Evolutionary conservation across 2,113 vertebrate genomes (phyloP).

Genomic region (Sceloporus tristichus): DNA sequence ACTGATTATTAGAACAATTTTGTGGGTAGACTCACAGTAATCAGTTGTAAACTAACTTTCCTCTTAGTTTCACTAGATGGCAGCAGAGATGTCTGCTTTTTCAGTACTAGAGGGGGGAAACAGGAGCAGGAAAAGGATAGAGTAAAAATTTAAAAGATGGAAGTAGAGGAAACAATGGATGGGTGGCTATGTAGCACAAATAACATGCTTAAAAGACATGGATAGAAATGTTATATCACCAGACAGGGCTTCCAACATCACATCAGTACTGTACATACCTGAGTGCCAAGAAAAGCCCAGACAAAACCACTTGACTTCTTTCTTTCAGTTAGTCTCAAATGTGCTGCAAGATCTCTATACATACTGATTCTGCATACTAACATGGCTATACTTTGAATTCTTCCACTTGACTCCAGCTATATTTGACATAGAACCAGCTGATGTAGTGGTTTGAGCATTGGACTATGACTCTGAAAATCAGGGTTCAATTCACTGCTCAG

Average conservation of each 20-base stretch:
- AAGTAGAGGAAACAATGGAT: not conserved
- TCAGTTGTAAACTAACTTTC: not conserved
- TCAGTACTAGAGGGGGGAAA: not conserved
- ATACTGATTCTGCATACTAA: too few species aligned
- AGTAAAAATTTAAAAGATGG: not conserved
- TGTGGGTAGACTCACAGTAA: not conserved
- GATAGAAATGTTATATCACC: not conserved
- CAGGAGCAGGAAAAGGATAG: not conserved
- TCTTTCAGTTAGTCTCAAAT: too few species aligned
- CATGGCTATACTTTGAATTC: too few species aligned
- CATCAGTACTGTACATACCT: not conserved
- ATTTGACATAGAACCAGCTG: too few species aligned
- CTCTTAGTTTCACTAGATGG: conserved; percentile 60
- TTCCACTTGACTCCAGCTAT: too few species aligned
- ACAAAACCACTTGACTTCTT: not conserved
- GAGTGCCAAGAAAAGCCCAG: too few species aligned
- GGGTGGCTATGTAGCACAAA: not conserved
- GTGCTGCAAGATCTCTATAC: too few species aligned
- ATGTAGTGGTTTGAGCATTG: too few species aligned
- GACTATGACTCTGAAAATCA: too few species aligned
- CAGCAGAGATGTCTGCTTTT: conserved; percentile 39
- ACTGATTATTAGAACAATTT: not conserved
- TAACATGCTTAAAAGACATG: not conserved
- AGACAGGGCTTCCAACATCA: not conserved
- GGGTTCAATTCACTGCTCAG: too few species aligned